A percentile compares a stretch with the other conserved stretches of the same genome.
These are phyloP conservation scores for Xestobium rufovillosum DNA, from an alignment of 2,888 invertebrate species.

Conservation along the genomic window DNA sequence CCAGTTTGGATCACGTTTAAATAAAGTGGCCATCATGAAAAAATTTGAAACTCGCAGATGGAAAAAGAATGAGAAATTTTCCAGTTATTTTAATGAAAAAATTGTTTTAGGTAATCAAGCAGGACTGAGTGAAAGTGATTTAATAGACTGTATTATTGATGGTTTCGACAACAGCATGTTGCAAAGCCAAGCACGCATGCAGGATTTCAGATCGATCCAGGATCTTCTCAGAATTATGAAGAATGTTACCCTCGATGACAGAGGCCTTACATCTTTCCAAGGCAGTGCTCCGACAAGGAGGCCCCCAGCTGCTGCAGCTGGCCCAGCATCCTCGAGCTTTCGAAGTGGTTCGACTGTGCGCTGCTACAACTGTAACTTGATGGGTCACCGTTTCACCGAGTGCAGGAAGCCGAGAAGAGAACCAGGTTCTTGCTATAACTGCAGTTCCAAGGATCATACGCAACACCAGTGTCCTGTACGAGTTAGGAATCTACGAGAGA, in stretches of 20 bases:
- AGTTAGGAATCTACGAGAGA: no score
- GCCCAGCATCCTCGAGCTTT: no score
- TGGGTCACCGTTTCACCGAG: slow-evolving; percentile 11
- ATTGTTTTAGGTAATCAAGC: slow-evolving; percentile 14
- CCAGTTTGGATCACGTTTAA: no score
- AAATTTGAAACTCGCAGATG: slow-evolving; percentile 14
- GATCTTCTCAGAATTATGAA: slow-evolving; percentile 6
- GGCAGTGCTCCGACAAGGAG: no score
- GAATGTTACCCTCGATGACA: no score
- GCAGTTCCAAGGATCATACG: slow-evolving; percentile 14
- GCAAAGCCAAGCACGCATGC: no score
- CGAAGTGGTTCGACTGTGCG: no score
- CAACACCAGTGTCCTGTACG: slow-evolving; percentile 15
- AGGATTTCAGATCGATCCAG: slow-evolving; percentile 1
- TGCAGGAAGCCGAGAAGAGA: slow-evolving; percentile 14
- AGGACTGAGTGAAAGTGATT: slow-evolving; percentile 11
- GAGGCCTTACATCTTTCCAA: no score
- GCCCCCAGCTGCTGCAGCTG: no score
- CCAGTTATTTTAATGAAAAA: slow-evolving; percentile 17
- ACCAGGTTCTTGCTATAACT: slow-evolving; percentile 16
- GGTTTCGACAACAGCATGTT: slow-evolving; percentile 14
- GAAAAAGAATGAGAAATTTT: slow-evolving; percentile 15
- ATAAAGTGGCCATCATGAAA: slow-evolving; percentile 4
- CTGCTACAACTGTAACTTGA: slow-evolving; percentile 10
- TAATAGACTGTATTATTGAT: slow-evolving; percentile 17